Evolutionary conservation across 2,113 vertebrate species (phyloP), one percentile per base, ranked within the genome.

Genomic region (Chaenocephalus aceratus): DNA sequence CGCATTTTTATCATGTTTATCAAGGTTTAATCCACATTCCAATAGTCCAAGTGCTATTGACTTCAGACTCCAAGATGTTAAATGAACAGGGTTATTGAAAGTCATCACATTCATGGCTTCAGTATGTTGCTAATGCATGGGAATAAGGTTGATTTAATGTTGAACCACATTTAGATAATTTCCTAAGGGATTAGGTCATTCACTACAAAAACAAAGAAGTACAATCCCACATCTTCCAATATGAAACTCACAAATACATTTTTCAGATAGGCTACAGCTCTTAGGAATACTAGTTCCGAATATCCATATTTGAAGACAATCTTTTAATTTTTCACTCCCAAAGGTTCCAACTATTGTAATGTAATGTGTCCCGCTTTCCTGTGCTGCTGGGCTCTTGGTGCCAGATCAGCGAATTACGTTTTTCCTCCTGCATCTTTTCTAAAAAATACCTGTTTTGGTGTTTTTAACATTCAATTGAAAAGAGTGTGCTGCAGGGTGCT

Each of bases 401-500:
- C 11, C 48, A 36, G 18, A 77, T 51, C 10, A 36, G 26, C 23
- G 18, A 73, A 58, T 11, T 51, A 16, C 2, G 16, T 49, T 36
- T 66, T 67, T 61, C 21, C n/a, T 75, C 15, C 45, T 12, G n/a
- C 34, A 61, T 57, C 11, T 63, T 54, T 72, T 75, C 9, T 30
- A 15, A 64, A 74, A 64, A 56, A 64, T 18, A 58, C 6, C 53
- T 30, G 6, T 12, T 70, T 57, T 36, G 52, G n/a, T 51, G 7
- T 41, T 61, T 62, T 16, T 23, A 34, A 18, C 48, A 34, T 54
- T 51, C 9, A n/a, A 26, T 46, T 14, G 16, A 57, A 67, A 79
- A 67, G 5, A 26, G 56, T 53, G 51, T 70, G 74, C 85, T 44
- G 34, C 49, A 30, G 64, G 59, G 12, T 62, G 41, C 16, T 63